These are phyloP conservation scores for Callopanchax toddi DNA, from an alignment of 2,113 vertebrate genomes.

Conservation along the genomic window DNA sequence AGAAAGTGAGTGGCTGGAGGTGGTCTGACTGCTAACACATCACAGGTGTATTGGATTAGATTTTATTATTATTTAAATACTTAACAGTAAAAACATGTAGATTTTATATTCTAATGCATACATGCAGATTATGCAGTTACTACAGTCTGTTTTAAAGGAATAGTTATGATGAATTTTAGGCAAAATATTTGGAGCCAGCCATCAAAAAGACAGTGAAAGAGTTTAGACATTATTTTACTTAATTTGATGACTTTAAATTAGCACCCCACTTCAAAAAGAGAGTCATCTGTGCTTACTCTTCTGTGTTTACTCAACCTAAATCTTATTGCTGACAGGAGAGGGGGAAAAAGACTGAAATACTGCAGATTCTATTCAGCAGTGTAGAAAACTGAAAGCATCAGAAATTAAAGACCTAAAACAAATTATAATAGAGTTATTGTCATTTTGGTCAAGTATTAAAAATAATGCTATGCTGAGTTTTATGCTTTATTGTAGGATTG, in stretches of 20 bases:
- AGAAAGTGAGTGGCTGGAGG: conserved; percentile 45
- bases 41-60: conserved; percentile 7
- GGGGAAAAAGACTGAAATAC: too few relatives aligned
- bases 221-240: not conserved
- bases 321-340: too few relatives aligned
- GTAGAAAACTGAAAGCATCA: not conserved
- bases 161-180: not conserved
- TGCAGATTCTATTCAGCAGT: too few relatives aligned
- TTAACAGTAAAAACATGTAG: conserved; percentile 3
- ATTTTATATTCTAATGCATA: not conserved
- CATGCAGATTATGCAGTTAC: not conserved
- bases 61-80: not conserved
- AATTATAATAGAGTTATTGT: too few relatives aligned
- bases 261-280: too few relatives aligned
- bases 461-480: too few relatives aligned
- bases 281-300: too few relatives aligned
- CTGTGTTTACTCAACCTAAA: too few relatives aligned
- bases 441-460: too few relatives aligned
- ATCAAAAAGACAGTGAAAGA: not conserved
- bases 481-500: too few relatives aligned
- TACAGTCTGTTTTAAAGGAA: not conserved
- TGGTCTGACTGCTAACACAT: conserved; percentile 38
- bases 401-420: not conserved
- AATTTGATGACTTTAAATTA: not conserved
- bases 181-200: not conserved